Conservation (phyloP, 2,113 vertebrate genomes). For the Sphyrna mokarran region DNA sequence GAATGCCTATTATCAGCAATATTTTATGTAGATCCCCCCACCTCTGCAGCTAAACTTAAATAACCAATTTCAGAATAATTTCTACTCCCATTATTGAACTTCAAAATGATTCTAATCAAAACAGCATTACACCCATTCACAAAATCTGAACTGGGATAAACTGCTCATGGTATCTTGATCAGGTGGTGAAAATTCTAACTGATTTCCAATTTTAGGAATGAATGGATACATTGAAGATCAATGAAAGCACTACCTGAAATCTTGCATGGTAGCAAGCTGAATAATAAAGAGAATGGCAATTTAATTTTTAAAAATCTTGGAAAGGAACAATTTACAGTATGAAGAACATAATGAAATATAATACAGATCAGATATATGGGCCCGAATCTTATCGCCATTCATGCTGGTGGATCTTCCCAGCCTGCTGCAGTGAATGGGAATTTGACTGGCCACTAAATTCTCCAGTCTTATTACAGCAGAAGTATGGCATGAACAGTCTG, state of each 20-base stretch:
- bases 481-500: too few relatives aligned
- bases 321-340: not conserved
- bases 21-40: not conserved
- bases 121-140: not conserved
- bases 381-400: too few relatives aligned
- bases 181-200: not conserved
- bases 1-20: not conserved
- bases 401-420: too few relatives aligned
- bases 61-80: not conserved
- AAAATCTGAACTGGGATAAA: not conserved
- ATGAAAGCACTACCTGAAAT: not conserved
- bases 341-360: not conserved
- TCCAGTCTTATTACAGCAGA: too few relatives aligned
- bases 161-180: too few relatives aligned
- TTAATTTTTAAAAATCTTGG: not conserved
- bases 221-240: not conserved
- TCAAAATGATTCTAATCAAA: not conserved
- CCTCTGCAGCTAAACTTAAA: not conserved
- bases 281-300: not conserved
- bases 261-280: not conserved
- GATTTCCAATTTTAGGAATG: not conserved
- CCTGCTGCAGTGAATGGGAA: too few relatives aligned
- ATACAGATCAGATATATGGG: not conserved
- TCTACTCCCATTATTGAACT: not conserved
- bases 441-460: too few relatives aligned